A percentile compares a stretch with the other conserved stretches of the same genome.
Evolutionary conservation across 2,888 invertebrate genomes (phyloP).

Genomic region (Calephelis perditalis): DNA sequence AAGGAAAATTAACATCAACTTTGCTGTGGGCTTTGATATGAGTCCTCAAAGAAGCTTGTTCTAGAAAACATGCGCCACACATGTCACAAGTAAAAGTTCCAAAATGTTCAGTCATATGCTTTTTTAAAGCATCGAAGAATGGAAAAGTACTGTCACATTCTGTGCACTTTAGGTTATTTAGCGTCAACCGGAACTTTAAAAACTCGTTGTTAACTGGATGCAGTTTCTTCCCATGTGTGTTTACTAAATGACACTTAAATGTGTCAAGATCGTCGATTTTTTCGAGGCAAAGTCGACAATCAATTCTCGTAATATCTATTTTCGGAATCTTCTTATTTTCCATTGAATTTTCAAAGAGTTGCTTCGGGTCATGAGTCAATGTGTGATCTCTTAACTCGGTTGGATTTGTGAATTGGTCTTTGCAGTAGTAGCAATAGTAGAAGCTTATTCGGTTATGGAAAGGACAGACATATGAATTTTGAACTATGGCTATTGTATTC

Average conservation of each 20-base stretch:
- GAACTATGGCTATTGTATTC: slow-evolving; percentile 53
- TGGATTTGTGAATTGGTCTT: slow-evolving; percentile 61
- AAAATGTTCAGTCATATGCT: slow-evolving; percentile 64
- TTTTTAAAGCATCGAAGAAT: slow-evolving; percentile 57
- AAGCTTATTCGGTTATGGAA: slow-evolving; percentile 59
- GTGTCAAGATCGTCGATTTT: slow-evolving; percentile 51
- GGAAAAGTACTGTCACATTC: slow-evolving; percentile 56
- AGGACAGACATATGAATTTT: slow-evolving; percentile 59
- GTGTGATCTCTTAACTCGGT: slow-evolving; percentile 59
- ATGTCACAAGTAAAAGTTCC: slow-evolving; percentile 60
- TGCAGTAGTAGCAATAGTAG: slow-evolving; percentile 65
- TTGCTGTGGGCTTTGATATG: slow-evolving; percentile 64
- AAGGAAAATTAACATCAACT: slow-evolving; percentile 65
- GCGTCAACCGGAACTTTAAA: slow-evolving; percentile 51
- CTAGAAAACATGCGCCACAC: slow-evolving; percentile 66
- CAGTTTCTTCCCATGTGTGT: slow-evolving; percentile 39
- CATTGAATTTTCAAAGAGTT: slow-evolving; percentile 48
- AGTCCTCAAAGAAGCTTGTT: slow-evolving; percentile 58
- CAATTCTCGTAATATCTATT: slow-evolving; percentile 62
- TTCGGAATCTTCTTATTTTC: slow-evolving; percentile 61
- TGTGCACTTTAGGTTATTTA: slow-evolving; percentile 52
- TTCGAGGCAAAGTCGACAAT: slow-evolving; percentile 55
- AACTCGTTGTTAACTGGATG: slow-evolving; percentile 55
- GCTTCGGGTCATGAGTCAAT: slow-evolving; percentile 48
- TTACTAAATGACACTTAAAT: slow-evolving; percentile 49